Base-by-base conservation (phyloP, 1,140 invertebrate species). In the Cardiocondyla obscurior region DNA sequence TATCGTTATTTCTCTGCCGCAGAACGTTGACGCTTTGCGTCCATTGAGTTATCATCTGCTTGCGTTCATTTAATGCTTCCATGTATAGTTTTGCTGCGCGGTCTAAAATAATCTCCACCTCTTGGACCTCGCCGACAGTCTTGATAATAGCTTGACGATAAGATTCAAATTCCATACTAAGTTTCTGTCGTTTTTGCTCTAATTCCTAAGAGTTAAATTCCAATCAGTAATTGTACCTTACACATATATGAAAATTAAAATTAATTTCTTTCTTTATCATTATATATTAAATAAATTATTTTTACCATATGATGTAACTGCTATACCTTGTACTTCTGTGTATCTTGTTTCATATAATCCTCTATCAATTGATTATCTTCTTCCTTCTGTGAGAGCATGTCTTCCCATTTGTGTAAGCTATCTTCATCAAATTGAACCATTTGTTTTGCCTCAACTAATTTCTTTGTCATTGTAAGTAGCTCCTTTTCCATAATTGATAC, bases 281-380 rank as follows among this genome's bases (percentile, higher is more conserved):
- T n/a, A n/a, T n/a, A n/a, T n/a, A n/a, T n/a, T n/a, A n/a, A n/a
- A n/a, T n/a, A n/a, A n/a, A n/a, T n/a, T n/a, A n/a, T n/a, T n/a
- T n/a, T 51, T 22, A 51, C 16, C 1, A 58, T 88, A 91, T 39
- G 3, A 25, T 55, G 10, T 42, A 36, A 16, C 39, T 39, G 6
- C 16, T 25, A 8, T 19, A 53, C 95, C 90, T 95, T 95, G 74
- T 95, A 95, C 79, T 95, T 95, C 79, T 95, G 95, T 2, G 95
- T 89, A 90, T 97, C 96, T 74, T 95, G 94, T 81, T 95, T 95
- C 46, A 95, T 95, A 67, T 96, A 96, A 84, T 95, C 94, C 82
- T 96, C 95, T n/a, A 97, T 94, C 25, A 96, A 89, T 19, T 95
- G 93, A 79, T 95, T 95, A 76, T 96, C 95, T 3, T 95, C 94